Evolutionary conservation across 2,113 vertebrate species (phyloP).

Genomic region (Cynoglossus semilaevis): DNA sequence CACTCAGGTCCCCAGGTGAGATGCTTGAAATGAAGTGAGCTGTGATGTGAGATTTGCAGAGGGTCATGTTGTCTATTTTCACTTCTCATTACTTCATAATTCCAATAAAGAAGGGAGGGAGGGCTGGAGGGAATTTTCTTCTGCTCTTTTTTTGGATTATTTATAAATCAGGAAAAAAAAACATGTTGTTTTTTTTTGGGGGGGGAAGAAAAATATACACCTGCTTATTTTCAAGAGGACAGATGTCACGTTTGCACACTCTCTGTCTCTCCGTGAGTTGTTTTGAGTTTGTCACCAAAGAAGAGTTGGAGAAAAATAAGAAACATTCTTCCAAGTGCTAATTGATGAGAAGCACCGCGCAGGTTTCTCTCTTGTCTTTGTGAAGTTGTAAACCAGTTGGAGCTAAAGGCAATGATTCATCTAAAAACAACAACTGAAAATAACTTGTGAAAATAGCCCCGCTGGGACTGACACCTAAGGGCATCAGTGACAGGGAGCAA

Average conservation of each 20-base stretch:
- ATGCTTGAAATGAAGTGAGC: constrained; percentile 16
- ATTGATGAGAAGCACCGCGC: neutral
- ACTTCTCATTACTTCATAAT: constrained; percentile 62
- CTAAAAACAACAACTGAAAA: neutral
- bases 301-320: neutral
- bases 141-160: constrained; percentile 41
- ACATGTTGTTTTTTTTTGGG: constrained; percentile 1
- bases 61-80: constrained; percentile 35
- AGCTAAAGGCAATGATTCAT: neutral
- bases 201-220: too few relatives aligned
- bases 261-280: neutral
- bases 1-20: constrained; percentile 44
- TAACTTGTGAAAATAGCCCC: neutral
- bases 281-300: neutral
- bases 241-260: neutral
- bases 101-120: constrained; percentile 38
- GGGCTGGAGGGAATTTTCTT: constrained; percentile 3
- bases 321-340: constrained; percentile 7
- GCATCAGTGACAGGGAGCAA: neutral
- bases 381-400: neutral
- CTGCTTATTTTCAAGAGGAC: neutral
- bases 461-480: neutral
- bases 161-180: constrained; percentile 9
- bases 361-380: neutral
- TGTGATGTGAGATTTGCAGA: constrained; percentile 45